Conservation (phyloP, 2,888 invertebrate genomes). For the Xanthorhoe spadicearia region DNA sequence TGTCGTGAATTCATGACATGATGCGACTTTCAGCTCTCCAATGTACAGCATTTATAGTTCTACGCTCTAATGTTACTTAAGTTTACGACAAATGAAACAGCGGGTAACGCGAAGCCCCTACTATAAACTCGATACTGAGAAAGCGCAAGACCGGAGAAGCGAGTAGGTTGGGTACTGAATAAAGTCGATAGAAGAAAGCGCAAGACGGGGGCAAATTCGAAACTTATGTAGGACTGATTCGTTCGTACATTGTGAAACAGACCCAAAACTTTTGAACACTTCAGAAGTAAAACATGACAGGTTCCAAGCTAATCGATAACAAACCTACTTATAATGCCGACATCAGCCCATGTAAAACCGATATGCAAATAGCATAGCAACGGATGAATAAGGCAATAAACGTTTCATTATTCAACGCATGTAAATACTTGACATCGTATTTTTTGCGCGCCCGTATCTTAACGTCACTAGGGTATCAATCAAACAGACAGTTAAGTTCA, state of each 20-base stretch:
- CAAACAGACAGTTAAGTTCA: slow-evolving; percentile 40
- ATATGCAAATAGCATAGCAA: slow-evolving; percentile 45
- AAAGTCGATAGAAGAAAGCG: too few relatives aligned
- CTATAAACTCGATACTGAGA: slow-evolving; percentile 16
- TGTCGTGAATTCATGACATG: not conserved
- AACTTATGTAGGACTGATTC: too few relatives aligned
- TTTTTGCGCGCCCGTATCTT: slow-evolving; percentile 52
- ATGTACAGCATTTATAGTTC: slow-evolving; percentile 30
- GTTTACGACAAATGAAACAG: slow-evolving; percentile 51
- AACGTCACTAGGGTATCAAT: slow-evolving; percentile 46
- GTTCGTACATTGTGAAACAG: too few relatives aligned
- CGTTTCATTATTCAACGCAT: slow-evolving; percentile 53
- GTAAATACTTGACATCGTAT: slow-evolving; percentile 54
- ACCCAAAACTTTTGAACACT: too few relatives aligned
- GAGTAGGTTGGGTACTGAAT: too few relatives aligned
- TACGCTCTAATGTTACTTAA: slow-evolving; percentile 39
- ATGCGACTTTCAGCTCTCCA: not conserved
- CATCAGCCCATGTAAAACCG: slow-evolving; percentile 29
- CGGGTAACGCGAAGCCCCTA: slow-evolving; percentile 42
- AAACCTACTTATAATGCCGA: not conserved
- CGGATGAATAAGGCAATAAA: slow-evolving; percentile 51
- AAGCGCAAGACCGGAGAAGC: too few relatives aligned
- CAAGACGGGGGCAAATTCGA: too few relatives aligned
- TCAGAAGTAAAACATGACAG: too few relatives aligned
- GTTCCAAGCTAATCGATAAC: not conserved